Conservation (phyloP, 2,113 vertebrate species). For the Bubo blakistoni region DNA sequence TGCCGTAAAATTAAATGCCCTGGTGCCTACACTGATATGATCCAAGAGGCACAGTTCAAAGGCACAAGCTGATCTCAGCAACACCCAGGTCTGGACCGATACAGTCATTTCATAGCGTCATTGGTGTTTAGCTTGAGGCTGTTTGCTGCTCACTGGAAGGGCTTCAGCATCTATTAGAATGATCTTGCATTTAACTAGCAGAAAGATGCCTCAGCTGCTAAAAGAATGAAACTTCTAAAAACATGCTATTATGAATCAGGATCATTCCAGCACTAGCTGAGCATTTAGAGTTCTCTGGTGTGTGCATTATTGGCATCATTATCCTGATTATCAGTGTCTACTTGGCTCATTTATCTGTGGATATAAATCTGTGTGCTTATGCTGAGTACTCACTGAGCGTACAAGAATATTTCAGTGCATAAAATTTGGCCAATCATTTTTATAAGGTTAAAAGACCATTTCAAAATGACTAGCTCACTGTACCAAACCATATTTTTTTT, state of each 20-base stretch:
- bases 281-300: constrained; percentile 30
- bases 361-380: neutral
- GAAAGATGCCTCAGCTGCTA: constrained; percentile 28
- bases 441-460: neutral
- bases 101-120: neutral
- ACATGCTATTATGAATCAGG: neutral
- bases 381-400: neutral
- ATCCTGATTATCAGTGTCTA: constrained; percentile 27
- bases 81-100: neutral
- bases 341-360: constrained; percentile 30
- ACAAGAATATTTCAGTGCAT: neutral
- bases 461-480: neutral
- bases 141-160: constrained; percentile 15
- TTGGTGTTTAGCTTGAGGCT: neutral
- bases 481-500: neutral
- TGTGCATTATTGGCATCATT: constrained; percentile 5
- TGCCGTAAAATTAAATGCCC: neutral
- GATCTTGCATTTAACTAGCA: neutral
- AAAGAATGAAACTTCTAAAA: constrained; percentile 38
- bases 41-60: neutral
- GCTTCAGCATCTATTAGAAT: constrained; percentile 12
- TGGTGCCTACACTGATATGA: neutral
- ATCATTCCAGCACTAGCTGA: neutral
- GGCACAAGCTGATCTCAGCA: neutral
- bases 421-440: neutral